Evolutionary conservation across 2,113 vertebrate species (phyloP), one percentile per base, ranked within the genome.

Genomic region (Hucho hucho): DNA sequence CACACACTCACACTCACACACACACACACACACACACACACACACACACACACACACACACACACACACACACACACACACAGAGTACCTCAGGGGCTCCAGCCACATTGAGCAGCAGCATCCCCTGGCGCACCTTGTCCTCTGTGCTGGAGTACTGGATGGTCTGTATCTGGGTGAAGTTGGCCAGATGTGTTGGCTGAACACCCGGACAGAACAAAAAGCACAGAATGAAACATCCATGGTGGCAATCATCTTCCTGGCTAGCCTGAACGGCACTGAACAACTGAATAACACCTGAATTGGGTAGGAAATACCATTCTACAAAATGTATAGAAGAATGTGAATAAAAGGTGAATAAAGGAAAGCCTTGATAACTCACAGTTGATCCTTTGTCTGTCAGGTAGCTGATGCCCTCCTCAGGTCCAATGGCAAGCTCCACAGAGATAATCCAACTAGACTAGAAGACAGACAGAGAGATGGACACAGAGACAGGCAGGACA

Each of bases 351-450:
- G 5, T 11, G 20, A 2, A 64, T 56, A 20, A 20, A 20, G 20
- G 1, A 7, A 18, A 14, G 16, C 3, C 4, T 53, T 53, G 1
- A 14, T 53, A 53, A 53, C 1, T 43, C 87, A 99, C 98, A 61
- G 88, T 97, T 71, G 95, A 98, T 87, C 97, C 97, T 88, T 99
- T 99, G 92, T 99, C 97, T 53, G 97, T 99, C 87, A 99, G 95
- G 93, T 99, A 99, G 91, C 98, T 99, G 94, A 99, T 98, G 78
- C 98, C 98, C 89, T 98, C 97, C 87, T 99, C 98, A 0, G 98
- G 98, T 79, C 98, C 98, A 0, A 99, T 99, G 2, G 97, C 98
- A 85, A 99, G 84, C 73, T 99, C 97, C 77, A 99, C 98, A 1
- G 97, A 95, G 89, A 99, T 98, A 83, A 99, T 95, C 98, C 97